Evolutionary conservation across 2,113 vertebrate genomes (phyloP).

Genomic region (Orycteropus afer): DNA sequence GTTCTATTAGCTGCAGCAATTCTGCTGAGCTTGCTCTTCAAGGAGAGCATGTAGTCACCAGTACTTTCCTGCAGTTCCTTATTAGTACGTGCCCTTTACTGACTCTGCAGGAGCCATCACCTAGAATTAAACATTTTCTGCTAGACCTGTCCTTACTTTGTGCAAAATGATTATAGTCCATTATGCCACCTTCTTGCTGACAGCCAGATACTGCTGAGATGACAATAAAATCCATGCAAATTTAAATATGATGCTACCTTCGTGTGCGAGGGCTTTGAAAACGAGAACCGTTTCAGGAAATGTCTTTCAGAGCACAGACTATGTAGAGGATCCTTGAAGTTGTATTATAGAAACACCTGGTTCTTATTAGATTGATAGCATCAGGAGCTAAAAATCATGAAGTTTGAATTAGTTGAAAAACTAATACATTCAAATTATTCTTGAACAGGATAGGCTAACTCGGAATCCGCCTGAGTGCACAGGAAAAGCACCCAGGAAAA

Average conservation of each 20-base stretch:
- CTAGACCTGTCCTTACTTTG: constrained; percentile 86
- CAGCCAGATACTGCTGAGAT: constrained; percentile 88
- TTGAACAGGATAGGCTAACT: constrained; percentile 45
- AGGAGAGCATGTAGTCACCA: constrained; percentile 81
- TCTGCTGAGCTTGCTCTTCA: constrained; percentile 90
- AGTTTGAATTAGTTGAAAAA: constrained; percentile 57
- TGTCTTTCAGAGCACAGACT: constrained; percentile 61
- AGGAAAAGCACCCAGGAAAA: constrained; percentile 36
- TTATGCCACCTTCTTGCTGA: constrained; percentile 91
- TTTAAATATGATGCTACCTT: constrained; percentile 85
- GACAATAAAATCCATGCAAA: constrained; percentile 84
- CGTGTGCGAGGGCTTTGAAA: constrained; percentile 69
- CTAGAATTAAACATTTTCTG: constrained; percentile 93
- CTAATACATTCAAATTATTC: constrained; percentile 23
- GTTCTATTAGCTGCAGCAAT: constrained; percentile 86
- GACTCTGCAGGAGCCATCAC: constrained; percentile 92
- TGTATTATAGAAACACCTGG: constrained; percentile 30
- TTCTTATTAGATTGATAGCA: constrained; percentile 61
- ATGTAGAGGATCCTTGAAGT: constrained; percentile 47
- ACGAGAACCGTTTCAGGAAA: constrained; percentile 70
- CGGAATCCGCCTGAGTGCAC: constrained; percentile 53
- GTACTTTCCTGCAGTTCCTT: constrained; percentile 84
- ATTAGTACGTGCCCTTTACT: constrained; percentile 90
- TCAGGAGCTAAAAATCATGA: constrained; percentile 38
- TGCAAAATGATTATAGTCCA: constrained; percentile 93